Base-by-base conservation (phyloP, 2,888 invertebrate genomes). In the Phyllotreta cruciferae region DNA sequence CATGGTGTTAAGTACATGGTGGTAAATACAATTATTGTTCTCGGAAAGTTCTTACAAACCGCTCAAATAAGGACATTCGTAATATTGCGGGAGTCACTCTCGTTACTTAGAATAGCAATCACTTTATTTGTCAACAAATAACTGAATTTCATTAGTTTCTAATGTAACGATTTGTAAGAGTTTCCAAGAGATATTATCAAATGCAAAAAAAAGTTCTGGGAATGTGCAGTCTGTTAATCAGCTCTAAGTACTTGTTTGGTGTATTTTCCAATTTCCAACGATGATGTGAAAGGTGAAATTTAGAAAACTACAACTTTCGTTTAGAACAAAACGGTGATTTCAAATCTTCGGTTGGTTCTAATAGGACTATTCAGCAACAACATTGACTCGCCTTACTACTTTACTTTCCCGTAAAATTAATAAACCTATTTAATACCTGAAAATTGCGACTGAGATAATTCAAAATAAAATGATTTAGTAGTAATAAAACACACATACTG, bases 311-410 rank as follows among this genome's bases (percentile, higher is more conserved):
- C 60, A 37, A 60, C 37, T n/a, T 34, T 11, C 55, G 41, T 63
- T 39, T 56, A 34, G 34, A 14, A 44, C 24, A 38, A 60, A 60
- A 45, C 47, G 34, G 54, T 38, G 39, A 56, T 14, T 24, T 62
- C 36, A 37, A 34, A 52, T 41, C 44, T 10, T 62, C 44, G 8
- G 34, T 62, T 38, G 8, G 34, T 8, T 50, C 42, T 63, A 62
- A 54, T 55, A 49, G 37, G 39, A 62, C 69, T 68, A 70, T 62
- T 66, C 69, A 69, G 68, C 70, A 68, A 70, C 69, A 68, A 67
- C 70, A 71, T 39, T 60, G 64, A 71, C 69, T 70, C 58, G 69
- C 71, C 66, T 70, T 69, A 70, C 60, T 64, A 60, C 37, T 60
- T 64, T 44, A 58, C 49, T 47, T 50, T 54, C 24, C 44, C 44